These are phyloP conservation scores for Monodelphis domestica DNA, from an alignment of 2,797 vertebrate genomes.

Conservation along the genomic window DNA sequence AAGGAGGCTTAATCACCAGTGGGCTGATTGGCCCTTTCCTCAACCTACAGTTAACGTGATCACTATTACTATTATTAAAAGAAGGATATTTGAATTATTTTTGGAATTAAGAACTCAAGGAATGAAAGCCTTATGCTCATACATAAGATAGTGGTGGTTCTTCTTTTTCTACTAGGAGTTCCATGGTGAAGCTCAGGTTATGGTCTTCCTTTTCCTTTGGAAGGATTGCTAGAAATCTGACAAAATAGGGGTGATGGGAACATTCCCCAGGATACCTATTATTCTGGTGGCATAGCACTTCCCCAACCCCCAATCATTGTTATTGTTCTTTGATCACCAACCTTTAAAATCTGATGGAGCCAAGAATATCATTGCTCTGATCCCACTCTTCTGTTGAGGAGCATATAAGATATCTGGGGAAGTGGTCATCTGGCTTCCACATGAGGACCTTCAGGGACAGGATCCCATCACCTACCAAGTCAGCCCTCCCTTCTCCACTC, in stretches of 20 bases:
- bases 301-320: too few relatives aligned
- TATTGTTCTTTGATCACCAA: not conserved
- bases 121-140: not conserved
- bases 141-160: too few relatives aligned
- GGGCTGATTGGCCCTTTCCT: not conserved
- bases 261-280: too few relatives aligned
- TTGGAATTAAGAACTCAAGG: not conserved
- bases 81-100: not conserved
- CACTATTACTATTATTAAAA: slow-evolving; percentile 2
- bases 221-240: too few relatives aligned
- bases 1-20: not conserved
- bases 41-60: not conserved
- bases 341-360: not conserved
- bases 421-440: not conserved
- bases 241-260: too few relatives aligned
- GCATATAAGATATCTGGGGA: not conserved
- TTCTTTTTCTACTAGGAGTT: not conserved
- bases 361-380: not conserved
- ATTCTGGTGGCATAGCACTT: too few relatives aligned
- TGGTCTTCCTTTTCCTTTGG: slow-evolving; percentile 2
- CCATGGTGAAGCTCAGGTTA: not conserved
- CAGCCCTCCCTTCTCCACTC: not conserved
- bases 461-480: not conserved
- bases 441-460: not conserved
- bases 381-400: not conserved